A percentile compares a stretch with the other conserved stretches of the same genome.
These are phyloP conservation scores for Temnothorax nylanderi DNA, from an alignment of 1,140 invertebrate genomes.

Conservation along the genomic window DNA sequence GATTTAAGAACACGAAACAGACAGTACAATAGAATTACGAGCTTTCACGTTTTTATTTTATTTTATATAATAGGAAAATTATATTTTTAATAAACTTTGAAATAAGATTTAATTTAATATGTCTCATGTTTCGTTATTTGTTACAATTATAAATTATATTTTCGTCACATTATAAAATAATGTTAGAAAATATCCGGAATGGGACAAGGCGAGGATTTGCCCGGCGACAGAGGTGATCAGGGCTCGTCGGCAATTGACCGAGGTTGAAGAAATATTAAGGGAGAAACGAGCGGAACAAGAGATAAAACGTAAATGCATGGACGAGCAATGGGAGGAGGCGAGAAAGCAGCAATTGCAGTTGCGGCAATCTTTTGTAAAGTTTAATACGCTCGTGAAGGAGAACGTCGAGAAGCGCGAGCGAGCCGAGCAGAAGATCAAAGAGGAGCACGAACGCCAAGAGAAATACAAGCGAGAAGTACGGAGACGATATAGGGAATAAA, in stretches of 20 bases:
- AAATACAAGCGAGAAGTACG: slow-evolving; percentile 73
- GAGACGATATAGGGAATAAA: slow-evolving; percentile 4
- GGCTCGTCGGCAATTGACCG: slow-evolving; percentile 83
- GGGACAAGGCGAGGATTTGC: slow-evolving; percentile 85
- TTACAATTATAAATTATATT: slow-evolving; percentile 9
- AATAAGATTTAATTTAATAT: neutral
- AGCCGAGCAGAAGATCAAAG: slow-evolving; percentile 85
- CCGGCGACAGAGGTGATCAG: slow-evolving; percentile 86
- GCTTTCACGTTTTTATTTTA: neutral
- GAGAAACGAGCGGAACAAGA: slow-evolving; percentile 82
- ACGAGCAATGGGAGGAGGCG: slow-evolving; percentile 86
- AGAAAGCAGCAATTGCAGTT: slow-evolving; percentile 84
- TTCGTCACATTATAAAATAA: neutral
- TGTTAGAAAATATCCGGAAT: slow-evolving; percentile 87
- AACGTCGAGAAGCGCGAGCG: slow-evolving; percentile 87
- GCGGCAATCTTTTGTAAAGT: slow-evolving; percentile 86
- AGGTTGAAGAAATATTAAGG: slow-evolving; percentile 83
- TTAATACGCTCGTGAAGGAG: slow-evolving; percentile 87
- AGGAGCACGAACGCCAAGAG: slow-evolving; percentile 82
- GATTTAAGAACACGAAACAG: neutral
- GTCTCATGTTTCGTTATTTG: neutral
- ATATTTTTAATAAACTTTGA: slow-evolving; percentile 7
- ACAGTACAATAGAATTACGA: slow-evolving; percentile 12
- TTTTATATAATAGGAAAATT: neutral
- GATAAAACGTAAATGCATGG: slow-evolving; percentile 80